Evolutionary conservation across 2,888 invertebrate species (phyloP), one percentile per base, ranked within the genome.

Genomic region (Macaria notata): DNA sequence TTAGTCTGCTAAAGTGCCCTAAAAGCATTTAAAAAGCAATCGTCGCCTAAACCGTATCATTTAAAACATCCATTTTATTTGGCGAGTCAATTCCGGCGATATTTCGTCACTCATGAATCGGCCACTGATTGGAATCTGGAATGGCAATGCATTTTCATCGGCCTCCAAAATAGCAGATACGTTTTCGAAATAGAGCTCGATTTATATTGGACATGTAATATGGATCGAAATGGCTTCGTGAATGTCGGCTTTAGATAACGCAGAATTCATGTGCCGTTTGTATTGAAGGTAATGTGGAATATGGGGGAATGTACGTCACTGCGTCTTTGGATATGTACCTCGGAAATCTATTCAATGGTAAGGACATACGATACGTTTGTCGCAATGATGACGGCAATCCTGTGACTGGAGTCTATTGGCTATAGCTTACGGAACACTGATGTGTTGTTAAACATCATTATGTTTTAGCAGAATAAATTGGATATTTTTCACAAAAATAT

Each of bases 161-260:
- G 29, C 33, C 30, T 29, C 36, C 44, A 19, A 44, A 50, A 50
- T 36, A 44, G 44, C 43, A 44, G 36, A 50, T n/a, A 50, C 50
- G 44, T 19, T 30, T 9, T 41, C 41, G 46, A 46, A 39, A 33
- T 46, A 46, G 48, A 45, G 47, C 45, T 54, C 38, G 49, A 45
- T 54, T 54, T 54, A 49, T 54, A 54, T 54, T 54, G 54, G 45
- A 43, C 43, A 54, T 33, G 48, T 54, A 44, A 48, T 48, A 38
- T 54, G 54, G 47, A 54, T 43, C 29, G 46, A 50, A 46, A 46
- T 50, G 29, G 43, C 46, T 43, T 42, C 50, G 46, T 31, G 9
- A 31, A 38, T 42, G 33, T 36, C 50, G 50, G 50, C 50, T 50
- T 50, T 50, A 50, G 50, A 50, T 50, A 50, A 50, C 50, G 50